phyloP scores from a whole-genome alignment of 2,113 vertebrate species.

The Arenaria interpres region DNA sequence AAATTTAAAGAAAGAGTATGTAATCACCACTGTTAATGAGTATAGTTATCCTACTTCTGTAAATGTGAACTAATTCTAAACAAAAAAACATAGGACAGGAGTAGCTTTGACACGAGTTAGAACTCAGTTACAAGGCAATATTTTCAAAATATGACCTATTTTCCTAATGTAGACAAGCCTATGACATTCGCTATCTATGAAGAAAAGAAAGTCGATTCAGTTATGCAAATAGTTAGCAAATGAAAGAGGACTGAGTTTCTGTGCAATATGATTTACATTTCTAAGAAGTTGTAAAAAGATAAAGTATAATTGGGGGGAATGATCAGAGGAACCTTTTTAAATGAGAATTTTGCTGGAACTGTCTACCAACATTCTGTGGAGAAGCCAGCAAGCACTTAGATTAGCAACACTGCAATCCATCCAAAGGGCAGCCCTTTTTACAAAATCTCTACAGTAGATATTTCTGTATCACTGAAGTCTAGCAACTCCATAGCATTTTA shows the following conservation, averaged over 20 bases:
- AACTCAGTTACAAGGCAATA: neutral
- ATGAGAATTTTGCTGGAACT: neutral
- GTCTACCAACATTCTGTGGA: neutral
- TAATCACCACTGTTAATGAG: neutral
- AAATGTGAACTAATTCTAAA: neutral
- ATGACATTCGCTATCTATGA: neutral
- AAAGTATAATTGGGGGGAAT: neutral
- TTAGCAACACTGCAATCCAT: neutral
- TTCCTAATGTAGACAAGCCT: conserved; percentile 9
- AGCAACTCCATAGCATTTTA: neutral
- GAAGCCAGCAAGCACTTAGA: neutral
- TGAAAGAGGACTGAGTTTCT: neutral
- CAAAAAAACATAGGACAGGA: neutral
- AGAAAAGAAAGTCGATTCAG: conserved; percentile 7
- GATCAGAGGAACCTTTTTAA: neutral
- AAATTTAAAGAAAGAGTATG: neutral
- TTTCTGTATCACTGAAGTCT: neutral
- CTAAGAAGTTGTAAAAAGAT: neutral
- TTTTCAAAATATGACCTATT: conserved; percentile 24
- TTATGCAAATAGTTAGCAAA: conserved; percentile 24
- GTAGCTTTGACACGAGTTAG: neutral
- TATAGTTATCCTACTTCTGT: neutral
- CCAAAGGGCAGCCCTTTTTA: neutral
- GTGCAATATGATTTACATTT: neutral
- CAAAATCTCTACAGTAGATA: neutral